These are phyloP conservation scores for Noturus placidus DNA, from an alignment of 2,113 vertebrate species.

Conservation along the genomic window DNA sequence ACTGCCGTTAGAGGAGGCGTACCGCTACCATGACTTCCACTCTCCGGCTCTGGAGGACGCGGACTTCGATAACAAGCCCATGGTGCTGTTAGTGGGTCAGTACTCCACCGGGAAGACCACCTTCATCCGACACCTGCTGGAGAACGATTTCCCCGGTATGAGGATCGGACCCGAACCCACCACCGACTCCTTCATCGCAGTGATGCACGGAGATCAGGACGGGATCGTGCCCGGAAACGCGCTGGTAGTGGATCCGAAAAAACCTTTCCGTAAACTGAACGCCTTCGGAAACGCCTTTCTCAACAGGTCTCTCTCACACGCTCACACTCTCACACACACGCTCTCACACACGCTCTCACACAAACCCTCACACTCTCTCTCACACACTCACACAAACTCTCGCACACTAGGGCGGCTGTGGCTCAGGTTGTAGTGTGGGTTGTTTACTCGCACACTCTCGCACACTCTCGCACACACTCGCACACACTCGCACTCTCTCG, in stretches of 20 bases:
- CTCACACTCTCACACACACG: background rate
- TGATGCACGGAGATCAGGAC: constrained; percentile 78
- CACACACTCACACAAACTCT: no score
- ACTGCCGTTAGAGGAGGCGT: constrained; percentile 82
- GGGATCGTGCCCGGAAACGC: constrained; percentile 75
- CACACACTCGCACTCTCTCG: no score
- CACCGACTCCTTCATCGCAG: constrained; percentile 75
- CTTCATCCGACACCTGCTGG: constrained; percentile 81
- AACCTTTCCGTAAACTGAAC: constrained; percentile 74
- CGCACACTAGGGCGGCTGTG: no score
- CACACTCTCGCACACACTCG: no score
- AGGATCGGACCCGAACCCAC: constrained; percentile 74
- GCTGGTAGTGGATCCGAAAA: constrained; percentile 61
- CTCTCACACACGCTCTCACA: no score
- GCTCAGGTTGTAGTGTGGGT: no score
- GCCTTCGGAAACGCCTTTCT: constrained; percentile 82
- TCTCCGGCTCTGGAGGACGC: constrained; percentile 85
- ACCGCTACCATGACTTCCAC: constrained; percentile 87
- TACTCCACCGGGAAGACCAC: constrained; percentile 89
- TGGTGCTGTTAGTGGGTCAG: constrained; percentile 85
- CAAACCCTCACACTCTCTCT: no score
- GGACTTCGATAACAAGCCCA: constrained; percentile 80
- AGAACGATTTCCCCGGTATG: constrained; percentile 82
- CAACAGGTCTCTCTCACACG: constrained; percentile 68
- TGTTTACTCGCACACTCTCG: no score